Conservation (phyloP, 2,888 invertebrate species). For the Holacanthella duospinosa region DNA sequence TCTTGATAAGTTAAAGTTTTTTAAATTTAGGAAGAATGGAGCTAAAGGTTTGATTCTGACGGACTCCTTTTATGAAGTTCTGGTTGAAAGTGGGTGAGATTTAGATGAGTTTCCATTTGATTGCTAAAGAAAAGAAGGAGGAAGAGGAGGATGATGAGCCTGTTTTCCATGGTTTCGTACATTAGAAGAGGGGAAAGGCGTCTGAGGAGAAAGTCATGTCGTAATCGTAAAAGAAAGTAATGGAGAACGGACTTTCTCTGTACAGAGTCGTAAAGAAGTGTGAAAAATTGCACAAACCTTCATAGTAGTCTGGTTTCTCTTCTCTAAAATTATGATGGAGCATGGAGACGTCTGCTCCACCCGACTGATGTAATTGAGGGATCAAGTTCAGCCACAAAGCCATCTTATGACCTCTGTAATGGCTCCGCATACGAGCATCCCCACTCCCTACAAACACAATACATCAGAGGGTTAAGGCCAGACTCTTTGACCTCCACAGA, state of each 20-base stretch:
- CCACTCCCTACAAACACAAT: constrained; percentile 26
- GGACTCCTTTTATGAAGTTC: too few species aligned
- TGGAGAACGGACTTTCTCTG: not conserved
- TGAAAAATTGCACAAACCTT: constrained; percentile 47
- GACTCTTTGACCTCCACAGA: too few species aligned
- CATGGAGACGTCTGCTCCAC: constrained; percentile 67
- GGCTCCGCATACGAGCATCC: constrained; percentile 55
- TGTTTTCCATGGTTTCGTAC: not conserved
- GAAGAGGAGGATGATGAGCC: not conserved
- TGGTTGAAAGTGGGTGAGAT: too few species aligned
- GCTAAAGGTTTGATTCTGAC: too few species aligned
- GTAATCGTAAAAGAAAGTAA: constrained; percentile 2
- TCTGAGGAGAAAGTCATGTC: constrained; percentile 3
- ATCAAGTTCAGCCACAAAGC: constrained; percentile 78
- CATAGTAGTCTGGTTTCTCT: constrained; percentile 63
- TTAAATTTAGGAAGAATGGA: too few species aligned
- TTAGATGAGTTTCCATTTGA: too few species aligned
- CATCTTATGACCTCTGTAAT: constrained; percentile 81
- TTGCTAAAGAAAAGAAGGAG: not conserved
- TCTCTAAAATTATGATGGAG: constrained; percentile 72
- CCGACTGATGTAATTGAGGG: constrained; percentile 71
- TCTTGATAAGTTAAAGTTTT: too few species aligned
- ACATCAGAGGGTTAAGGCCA: too few species aligned
- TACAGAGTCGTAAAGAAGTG: not conserved
- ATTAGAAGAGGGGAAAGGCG: too few species aligned